Evolutionary conservation across 2,113 vertebrate genomes (phyloP), one percentile per base, ranked within the genome.

Genomic region (Thamnaconus septentrionalis): DNA sequence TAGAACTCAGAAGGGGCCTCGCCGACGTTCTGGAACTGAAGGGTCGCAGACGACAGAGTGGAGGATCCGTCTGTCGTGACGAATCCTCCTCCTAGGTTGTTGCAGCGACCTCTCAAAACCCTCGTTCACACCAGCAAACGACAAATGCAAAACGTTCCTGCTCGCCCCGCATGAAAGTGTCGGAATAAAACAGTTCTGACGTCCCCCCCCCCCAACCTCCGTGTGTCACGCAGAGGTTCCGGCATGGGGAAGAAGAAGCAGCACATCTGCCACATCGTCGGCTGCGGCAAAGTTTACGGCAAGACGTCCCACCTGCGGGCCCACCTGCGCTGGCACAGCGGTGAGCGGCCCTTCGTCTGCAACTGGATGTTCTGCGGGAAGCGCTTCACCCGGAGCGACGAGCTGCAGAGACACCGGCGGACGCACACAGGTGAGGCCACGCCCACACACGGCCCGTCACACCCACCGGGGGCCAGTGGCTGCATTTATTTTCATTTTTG

Each of bases 331-430:
- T 99, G 97, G 97, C 97, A 98, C 93, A 98, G 96, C 54, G 97
- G 97, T 46, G 97, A 99, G 82, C 93, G 97, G 54, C 97, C 97
- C 1, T 99, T 99, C 80, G 91, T 98, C 78, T 99, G 97, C 91
- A 98, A 93, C 59, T 99, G 97, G 97, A 96, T 96, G 94, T 98
- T 95, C 92, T 99, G 97, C 74, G 97, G 97, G 48, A 99, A 99
- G 90, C 94, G 97, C 68, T 99, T 99, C 91, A 99, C 97, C 61
- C 92, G 97, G 86, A 98, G 96, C 1, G 97, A 99, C 85, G 97
- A 98, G 85, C 92, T 99, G 75, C 97, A 99, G 88, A 93, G 97
- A 73, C 97, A 99, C 91, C 92, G 96, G 91, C 94, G 97, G 81
- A 99, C 97, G 53, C 97, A 99, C 84, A 99, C 97, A 90, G 97